Base-by-base conservation (phyloP, 1,140 invertebrate species). In the Ostrea edulis region DNA sequence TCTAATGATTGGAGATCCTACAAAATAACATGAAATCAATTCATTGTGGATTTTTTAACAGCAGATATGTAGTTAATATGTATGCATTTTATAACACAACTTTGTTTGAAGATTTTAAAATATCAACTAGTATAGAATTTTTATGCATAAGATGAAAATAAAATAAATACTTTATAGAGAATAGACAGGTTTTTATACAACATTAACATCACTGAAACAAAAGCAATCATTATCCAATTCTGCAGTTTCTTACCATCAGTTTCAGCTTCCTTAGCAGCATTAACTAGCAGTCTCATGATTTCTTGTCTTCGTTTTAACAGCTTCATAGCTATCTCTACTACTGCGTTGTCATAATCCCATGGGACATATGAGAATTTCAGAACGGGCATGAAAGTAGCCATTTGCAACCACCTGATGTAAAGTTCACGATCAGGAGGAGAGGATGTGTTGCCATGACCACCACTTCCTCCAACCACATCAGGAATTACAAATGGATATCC, bases 381-480 rank as follows among this genome's bases (percentile, higher is more conserved):
- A 0, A 96, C 95, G 0, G 98, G 98, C 96, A 99, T 96, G 92
- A 98, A 98, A 0, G 97, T 96, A 89, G 97, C 98, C 2, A 95
- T 97, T 94, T 98, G 97, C 35, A 98, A 94, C 98, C 98, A 99
- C 90, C 98, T 95, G 85, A 98, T 96, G 91, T 97, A 98, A 17
- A 99, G 95, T 94, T 98, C 97, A 90, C 97, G 96, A 5, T 96
- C 96, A 0, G 97, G 97, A 22, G 84, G 83, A 53, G 58, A 22
- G 4, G 86, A 22, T 5, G 51, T 52, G 29, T 89, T 85, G 11
- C 82, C 87, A 35, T 35, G 65, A 95, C 96, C 93, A 0, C 96
- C 97, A 93, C 98, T 98, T 2, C 98, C 98, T 3, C 98, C 98
- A 90, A 99, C 97, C 97, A 98, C 98, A 93, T 98, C 98, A 0